These are phyloP conservation scores for Micromys minutus DNA, from an alignment of 2,113 vertebrate genomes.

Conservation along the genomic window DNA sequence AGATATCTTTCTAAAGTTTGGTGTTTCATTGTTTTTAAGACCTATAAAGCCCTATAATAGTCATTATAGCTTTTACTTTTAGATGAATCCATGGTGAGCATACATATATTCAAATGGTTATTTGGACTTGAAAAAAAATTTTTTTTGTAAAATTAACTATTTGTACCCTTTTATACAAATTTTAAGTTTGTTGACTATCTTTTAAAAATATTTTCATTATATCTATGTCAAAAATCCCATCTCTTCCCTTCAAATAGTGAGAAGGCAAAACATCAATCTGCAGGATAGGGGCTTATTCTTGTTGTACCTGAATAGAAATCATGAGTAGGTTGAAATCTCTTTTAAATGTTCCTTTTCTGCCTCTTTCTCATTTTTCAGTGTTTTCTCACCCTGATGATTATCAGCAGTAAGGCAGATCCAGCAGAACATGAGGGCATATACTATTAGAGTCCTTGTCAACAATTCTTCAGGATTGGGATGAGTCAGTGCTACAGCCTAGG, in stretches of 20 bases:
- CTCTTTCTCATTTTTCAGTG: background rate
- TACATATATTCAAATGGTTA: background rate
- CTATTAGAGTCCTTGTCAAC: background rate
- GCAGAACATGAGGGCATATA: background rate
- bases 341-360: too few species aligned
- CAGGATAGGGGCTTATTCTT: background rate
- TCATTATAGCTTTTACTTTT: background rate
- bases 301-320: background rate
- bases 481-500: background rate
- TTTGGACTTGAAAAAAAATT: background rate
- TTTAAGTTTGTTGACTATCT: background rate
- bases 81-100: background rate
- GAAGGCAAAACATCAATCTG: background rate
- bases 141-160: background rate
- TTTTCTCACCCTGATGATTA: background rate
- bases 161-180: background rate
- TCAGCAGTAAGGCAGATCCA: background rate
- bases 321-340: background rate
- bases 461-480: background rate
- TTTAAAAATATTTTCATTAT: background rate
- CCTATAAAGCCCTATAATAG: background rate
- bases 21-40: background rate
- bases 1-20: background rate
- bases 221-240: background rate
- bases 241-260: background rate